Evolutionary conservation across 2,888 invertebrate genomes (phyloP).

Genomic region (Plagodis pulveraria): DNA sequence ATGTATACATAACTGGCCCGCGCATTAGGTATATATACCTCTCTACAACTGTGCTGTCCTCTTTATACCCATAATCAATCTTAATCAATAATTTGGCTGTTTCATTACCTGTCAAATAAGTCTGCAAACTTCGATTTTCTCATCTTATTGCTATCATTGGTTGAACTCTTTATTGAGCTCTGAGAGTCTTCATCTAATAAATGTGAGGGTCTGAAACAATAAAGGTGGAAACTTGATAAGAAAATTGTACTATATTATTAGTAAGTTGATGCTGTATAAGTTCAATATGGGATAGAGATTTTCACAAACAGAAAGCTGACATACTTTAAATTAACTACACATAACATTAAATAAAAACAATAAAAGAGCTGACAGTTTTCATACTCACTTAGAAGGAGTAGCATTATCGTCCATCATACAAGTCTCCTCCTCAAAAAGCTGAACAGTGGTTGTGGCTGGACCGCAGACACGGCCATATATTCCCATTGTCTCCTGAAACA

Average conservation of each 20-base stretch:
- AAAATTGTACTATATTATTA: background rate
- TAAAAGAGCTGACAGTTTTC: background rate
- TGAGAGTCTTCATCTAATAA: conserved; percentile 91
- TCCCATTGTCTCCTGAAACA: conserved; percentile 76
- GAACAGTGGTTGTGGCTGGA: conserved; percentile 80
- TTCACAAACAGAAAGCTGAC: too few species aligned
- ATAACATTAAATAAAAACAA: background rate
- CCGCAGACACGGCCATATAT: conserved; percentile 80
- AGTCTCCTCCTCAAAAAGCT: conserved; percentile 89
- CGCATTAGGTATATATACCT: too few species aligned
- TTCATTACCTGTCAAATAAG: conserved; percentile 76
- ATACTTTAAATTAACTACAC: too few species aligned
- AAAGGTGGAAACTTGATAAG: conserved; percentile 1
- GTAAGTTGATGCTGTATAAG: too few species aligned
- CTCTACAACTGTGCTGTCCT: too few species aligned
- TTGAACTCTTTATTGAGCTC: conserved; percentile 92
- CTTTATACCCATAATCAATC: too few species aligned
- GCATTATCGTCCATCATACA: conserved; percentile 90
- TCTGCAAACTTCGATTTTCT: conserved; percentile 79
- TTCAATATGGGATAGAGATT: too few species aligned
- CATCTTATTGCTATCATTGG: conserved; percentile 85
- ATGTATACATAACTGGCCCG: too few species aligned
- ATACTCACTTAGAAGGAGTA: conserved; percentile 76
- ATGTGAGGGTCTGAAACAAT: conserved; percentile 68
- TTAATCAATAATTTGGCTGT: background rate